These are phyloP conservation scores for Sorex maritimensis DNA, from an alignment of 2,797 vertebrate genomes.

Conservation along the genomic window DNA sequence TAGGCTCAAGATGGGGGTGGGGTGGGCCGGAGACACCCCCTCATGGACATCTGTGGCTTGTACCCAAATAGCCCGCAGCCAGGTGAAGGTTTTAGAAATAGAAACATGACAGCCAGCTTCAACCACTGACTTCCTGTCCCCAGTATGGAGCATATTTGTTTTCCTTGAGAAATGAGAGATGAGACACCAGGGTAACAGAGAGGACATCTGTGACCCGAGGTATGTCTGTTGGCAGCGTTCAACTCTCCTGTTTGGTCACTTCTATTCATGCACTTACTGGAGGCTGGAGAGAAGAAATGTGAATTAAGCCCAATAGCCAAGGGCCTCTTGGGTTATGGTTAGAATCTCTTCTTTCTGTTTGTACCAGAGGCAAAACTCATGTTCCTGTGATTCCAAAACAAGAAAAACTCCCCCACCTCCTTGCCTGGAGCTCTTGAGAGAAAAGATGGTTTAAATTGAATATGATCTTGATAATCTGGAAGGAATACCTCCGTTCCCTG, in stretches of 20 bases:
- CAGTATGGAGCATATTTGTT: not conserved
- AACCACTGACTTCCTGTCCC: constrained; percentile 17
- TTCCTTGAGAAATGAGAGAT: constrained; percentile 45
- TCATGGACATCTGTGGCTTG: constrained; percentile 81
- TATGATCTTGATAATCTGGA: not conserved
- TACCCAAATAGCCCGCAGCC: constrained; percentile 60
- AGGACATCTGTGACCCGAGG: constrained; percentile 79
- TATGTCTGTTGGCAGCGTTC: constrained; percentile 81
- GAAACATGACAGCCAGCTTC: constrained; percentile 43
- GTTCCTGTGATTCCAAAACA: constrained; percentile 12
- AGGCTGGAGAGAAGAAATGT: constrained; percentile 81
- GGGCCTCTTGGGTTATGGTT: constrained; percentile 60
- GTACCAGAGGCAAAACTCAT: constrained; percentile 65
- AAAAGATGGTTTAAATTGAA: constrained; percentile 27
- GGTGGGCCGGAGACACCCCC: not conserved
- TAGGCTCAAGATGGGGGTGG: not conserved
- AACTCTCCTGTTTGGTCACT: constrained; percentile 79
- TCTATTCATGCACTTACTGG: constrained; percentile 86
- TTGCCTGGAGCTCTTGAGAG: not conserved
- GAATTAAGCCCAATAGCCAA: constrained; percentile 82
- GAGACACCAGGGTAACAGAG: not conserved
- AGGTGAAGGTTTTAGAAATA: constrained; percentile 49
- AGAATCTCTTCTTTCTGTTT: constrained; percentile 84
- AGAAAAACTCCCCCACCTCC: not conserved
- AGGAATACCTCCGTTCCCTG: not conserved